These are phyloP conservation scores for Lasioglossum malachurum DNA, from an alignment of 2,888 invertebrate species.

Conservation along the genomic window DNA sequence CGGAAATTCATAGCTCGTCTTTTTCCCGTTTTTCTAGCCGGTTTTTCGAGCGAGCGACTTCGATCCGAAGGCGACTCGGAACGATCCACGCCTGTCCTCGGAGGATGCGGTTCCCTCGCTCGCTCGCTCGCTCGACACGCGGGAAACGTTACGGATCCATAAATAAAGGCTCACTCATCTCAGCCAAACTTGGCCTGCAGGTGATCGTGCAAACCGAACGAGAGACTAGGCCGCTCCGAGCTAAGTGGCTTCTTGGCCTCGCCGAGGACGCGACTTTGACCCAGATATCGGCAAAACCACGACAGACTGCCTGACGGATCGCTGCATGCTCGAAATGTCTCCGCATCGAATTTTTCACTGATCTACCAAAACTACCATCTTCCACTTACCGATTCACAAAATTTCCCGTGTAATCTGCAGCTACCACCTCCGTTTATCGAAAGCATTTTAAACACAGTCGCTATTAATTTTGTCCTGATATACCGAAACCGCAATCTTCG, in stretches of 20 bases:
- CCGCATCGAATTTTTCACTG: neutral
- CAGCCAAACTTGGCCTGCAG: constrained; percentile 76
- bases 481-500: neutral
- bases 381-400: neutral
- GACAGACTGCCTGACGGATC: constrained; percentile 73
- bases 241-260: constrained; percentile 81
- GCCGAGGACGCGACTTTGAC: constrained; percentile 84
- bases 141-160: constrained; percentile 67
- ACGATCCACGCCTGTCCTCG: constrained; percentile 7
- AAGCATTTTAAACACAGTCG: neutral
- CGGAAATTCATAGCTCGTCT: neutral
- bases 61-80: constrained; percentile 7
- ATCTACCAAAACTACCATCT: neutral
- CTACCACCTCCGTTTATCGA: neutral
- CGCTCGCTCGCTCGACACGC: neutral
- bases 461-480: neutral
- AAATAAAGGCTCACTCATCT: constrained; percentile 81
- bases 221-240: constrained; percentile 73
- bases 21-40: neutral
- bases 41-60: neutral
- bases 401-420: neutral
- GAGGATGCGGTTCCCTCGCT: neutral
- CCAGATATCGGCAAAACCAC: constrained; percentile 80
- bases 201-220: constrained; percentile 67
- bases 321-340: constrained; percentile 8